Evolutionary conservation across 2,113 vertebrate genomes (phyloP).

Genomic region (Proterorhinus semilunaris): DNA sequence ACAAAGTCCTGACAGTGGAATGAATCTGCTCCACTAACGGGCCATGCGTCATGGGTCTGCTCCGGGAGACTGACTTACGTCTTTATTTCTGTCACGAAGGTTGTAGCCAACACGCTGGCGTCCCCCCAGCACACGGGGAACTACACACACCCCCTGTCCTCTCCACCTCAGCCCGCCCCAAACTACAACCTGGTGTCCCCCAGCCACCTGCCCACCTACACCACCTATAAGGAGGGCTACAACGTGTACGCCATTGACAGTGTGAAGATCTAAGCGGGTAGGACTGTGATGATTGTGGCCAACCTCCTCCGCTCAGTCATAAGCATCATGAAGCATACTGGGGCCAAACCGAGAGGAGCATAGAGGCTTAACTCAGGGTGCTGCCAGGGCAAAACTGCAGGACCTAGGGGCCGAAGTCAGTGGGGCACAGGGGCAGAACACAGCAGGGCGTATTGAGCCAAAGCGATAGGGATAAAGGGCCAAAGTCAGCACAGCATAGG

Average conservation of each 20-base stretch:
- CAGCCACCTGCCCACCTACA: constrained; percentile 81
- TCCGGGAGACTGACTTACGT: not conserved
- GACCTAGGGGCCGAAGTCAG: too few species aligned
- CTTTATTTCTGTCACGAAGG: constrained; percentile 69
- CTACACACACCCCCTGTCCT: constrained; percentile 65
- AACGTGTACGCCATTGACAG: constrained; percentile 99
- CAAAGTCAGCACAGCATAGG: too few species aligned
- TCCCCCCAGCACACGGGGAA: constrained; percentile 67
- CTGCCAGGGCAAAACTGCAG: too few species aligned
- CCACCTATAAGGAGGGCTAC: constrained; percentile 99
- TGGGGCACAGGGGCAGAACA: too few species aligned
- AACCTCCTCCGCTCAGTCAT: constrained; percentile 76
- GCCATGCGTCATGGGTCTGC: constrained; percentile 3
- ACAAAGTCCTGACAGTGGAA: too few species aligned
- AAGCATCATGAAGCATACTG: constrained; percentile 21
- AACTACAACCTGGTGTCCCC: constrained; percentile 67
- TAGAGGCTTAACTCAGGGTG: not conserved
- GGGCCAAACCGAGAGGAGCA: not conserved
- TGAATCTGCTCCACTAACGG: too few species aligned
- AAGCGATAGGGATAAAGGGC: too few species aligned
- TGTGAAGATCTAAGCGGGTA: constrained; percentile 99
- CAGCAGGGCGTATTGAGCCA: too few species aligned
- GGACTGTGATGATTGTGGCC: constrained; percentile 78
- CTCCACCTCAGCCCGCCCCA: constrained; percentile 62
- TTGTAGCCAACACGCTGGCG: constrained; percentile 87